Evolutionary conservation across 1,140 invertebrate species (phyloP), one percentile per base, ranked within the genome.

Genomic region (Cyclina sinensis): DNA sequence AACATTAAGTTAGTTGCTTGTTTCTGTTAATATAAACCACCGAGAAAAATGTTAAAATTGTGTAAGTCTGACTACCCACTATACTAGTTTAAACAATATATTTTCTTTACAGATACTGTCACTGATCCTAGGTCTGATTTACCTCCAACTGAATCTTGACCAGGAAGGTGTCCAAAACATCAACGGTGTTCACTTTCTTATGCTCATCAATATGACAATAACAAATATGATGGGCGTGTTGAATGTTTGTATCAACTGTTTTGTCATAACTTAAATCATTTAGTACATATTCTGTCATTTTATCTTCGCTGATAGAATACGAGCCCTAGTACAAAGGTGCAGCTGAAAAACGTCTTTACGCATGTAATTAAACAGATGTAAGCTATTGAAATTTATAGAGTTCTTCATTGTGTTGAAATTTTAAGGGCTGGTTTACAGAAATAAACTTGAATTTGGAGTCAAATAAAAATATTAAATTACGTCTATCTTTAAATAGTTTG

Each of bases 111-210:
- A 94, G 93, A 97, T 98, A 96, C 97, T 99, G 5, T 97, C 98
- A 4, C 93, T 98, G 12, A 94, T 99, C 4, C 97, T 99, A 88
- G 98, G 98, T 5, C 94, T 98, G 9, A 97, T 99, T 85, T 99
- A 98, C 95, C 98, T 97, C 93, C 97, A 97, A 0, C 98, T 99
- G 94, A 68, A 80, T n/a, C 30, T 91, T 92, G 97, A 98, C 92
- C 97, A 99, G 95, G 97, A 98, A 91, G 98, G 98, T 5, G 98
- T 99, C 0, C 98, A 98, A 97, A 99, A 99, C 94, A 98, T 99
- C 86, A 99, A 99, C 94, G 99, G 99, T 70, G 98, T 98, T n/a
- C 96, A 99, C 35, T 99, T 99, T 94, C 97, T 99, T 82, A 97
- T 99, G 93, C 96, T 99, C 0, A 98, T 98, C 11, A 99, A 98